Evolutionary conservation across 2,888 invertebrate species (phyloP), one percentile per base, ranked within the genome.

Genomic region (Gisinianus flammeolus): DNA sequence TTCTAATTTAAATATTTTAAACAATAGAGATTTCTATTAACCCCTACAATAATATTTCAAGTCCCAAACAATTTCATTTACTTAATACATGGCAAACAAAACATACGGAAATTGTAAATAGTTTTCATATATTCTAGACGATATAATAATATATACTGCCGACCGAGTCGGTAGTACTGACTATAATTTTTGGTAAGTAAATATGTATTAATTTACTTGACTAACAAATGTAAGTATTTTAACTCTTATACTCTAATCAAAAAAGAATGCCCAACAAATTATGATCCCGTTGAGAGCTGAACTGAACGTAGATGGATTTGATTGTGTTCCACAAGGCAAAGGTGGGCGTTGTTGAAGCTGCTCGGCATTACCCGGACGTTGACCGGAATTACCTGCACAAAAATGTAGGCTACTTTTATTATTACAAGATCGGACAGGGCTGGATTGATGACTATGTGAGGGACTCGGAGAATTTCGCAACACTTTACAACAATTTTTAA

Each of bases 221-320:
- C 44, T 44, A 44, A 44, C 2, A 44, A 44, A 44, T 44, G 44
- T 16, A n/a, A n/a, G n/a, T n/a, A n/a, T n/a, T n/a, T n/a, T n/a
- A n/a, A n/a, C n/a, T n/a, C n/a, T n/a, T n/a, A 44, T 44, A 16
- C 44, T 2, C 52, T 72, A 77, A 30, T 77, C 77, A 24, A 77
- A 77, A 33, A 77, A 77, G 52, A 77, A 77, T 5, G 77, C 77
- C 77, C 77, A 77, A 52, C 71, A 77, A 66, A 77, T 67, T 24
- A 77, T 64, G 8, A 70, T 22, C 10, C 70, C 58, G 12, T 77
- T 31, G 5, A 77, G 24, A 1, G 64, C 70, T 24, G 44, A 30
- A 26, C 71, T 30, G 19, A 77, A 77, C 4, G 66, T 52, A 30
- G 74, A 74, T 35, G 74, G 64, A n/a, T 24, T 58, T 19, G 74